These are phyloP conservation scores for Melanargia galathea DNA, from an alignment of 2,888 invertebrate species.

Conservation along the genomic window DNA sequence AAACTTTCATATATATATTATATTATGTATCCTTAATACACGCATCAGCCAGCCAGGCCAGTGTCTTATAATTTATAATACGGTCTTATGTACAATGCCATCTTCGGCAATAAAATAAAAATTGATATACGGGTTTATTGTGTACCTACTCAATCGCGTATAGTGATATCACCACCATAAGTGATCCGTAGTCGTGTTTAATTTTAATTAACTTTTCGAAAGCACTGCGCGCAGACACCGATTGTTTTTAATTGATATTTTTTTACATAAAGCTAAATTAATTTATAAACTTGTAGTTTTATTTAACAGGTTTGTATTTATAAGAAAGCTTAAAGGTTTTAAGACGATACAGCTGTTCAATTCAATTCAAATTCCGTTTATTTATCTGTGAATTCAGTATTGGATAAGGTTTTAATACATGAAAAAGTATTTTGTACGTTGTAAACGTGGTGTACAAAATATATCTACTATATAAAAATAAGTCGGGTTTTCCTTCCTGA, in stretches of 20 bases:
- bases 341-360: no score
- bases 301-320: no score
- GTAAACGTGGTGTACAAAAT: no score
- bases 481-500: no score
- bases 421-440: no score
- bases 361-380: no score
- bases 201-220: constrained; percentile 34
- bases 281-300: no score
- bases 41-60: background rate
- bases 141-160: constrained; percentile 24
- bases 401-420: no score
- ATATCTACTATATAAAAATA: no score
- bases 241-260: constrained; percentile 5
- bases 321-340: no score
- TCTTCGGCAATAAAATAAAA: constrained; percentile 26
- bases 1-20: background rate
- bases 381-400: no score
- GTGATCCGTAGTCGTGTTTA: constrained; percentile 19
- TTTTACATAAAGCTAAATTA: background rate
- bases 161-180: constrained; percentile 32
- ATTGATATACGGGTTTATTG: constrained; percentile 31
- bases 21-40: background rate
- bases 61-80: background rate
- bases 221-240: constrained; percentile 11
- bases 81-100: constrained; percentile 8